phyloP scores from a whole-genome alignment of 2,797 vertebrate genomes.

The Protosalanx chinensis region DNA sequence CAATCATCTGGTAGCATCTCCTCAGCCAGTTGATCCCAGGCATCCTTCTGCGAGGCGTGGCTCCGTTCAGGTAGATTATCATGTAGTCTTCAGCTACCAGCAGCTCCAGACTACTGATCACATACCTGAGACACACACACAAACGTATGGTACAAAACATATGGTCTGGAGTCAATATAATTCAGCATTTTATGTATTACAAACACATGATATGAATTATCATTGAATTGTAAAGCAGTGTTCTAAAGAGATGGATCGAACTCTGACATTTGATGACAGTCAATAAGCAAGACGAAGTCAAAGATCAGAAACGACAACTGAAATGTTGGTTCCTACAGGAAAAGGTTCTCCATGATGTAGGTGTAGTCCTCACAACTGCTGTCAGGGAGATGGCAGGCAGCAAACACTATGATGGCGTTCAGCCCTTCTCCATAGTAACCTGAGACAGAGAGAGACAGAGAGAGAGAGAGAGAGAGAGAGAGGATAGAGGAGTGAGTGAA shows the following conservation, averaged over 20 bases:
- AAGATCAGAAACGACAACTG: not conserved
- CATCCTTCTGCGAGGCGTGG: constrained; percentile 91
- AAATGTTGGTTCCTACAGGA: constrained; percentile 78
- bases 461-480: not conserved
- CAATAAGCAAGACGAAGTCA: too few species aligned
- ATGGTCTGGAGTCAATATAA: too few species aligned
- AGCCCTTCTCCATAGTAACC: constrained; percentile 94
- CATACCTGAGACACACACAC: constrained; percentile 75
- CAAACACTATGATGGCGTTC: constrained; percentile 94
- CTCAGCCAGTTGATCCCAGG: constrained; percentile 94
- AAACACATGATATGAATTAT: too few species aligned
- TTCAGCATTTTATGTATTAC: too few species aligned
- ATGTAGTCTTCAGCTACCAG: constrained; percentile 97
- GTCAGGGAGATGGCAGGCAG: constrained; percentile 89
- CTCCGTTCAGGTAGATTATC: constrained; percentile 95
- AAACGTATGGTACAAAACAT: not conserved
- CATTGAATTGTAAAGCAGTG: too few species aligned
- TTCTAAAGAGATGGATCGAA: too few species aligned
- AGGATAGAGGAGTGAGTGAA: not conserved
- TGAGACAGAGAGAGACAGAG: constrained; percentile 44
- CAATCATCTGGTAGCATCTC: constrained; percentile 98
- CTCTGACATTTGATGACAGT: too few species aligned
- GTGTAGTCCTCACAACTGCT: constrained; percentile 86
- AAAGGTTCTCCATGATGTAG: constrained; percentile 98
- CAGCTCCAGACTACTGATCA: constrained; percentile 94